These are phyloP conservation scores for Trimorus sp. DNA, from an alignment of 2,888 invertebrate species.

Conservation along the genomic window DNA sequence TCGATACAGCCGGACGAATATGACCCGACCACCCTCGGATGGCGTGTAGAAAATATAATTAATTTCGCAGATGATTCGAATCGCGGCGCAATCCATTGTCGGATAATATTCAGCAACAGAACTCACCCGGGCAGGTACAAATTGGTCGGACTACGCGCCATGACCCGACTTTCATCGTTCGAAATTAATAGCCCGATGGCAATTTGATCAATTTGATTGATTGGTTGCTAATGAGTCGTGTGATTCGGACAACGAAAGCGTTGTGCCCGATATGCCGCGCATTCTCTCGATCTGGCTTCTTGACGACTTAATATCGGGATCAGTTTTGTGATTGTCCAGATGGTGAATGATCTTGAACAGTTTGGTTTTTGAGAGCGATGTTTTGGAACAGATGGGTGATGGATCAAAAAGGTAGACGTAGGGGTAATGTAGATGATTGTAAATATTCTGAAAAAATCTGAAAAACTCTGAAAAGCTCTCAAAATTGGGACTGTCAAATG, in stretches of 20 bases:
- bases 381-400: too few species aligned
- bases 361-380: too few species aligned
- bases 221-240: conserved; percentile 48
- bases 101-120: conserved; percentile 11
- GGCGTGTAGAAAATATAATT: conserved; percentile 62
- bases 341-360: too few species aligned
- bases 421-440: too few species aligned
- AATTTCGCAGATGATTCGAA: conserved; percentile 48
- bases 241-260: conserved; percentile 35
- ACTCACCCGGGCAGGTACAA: conserved; percentile 28
- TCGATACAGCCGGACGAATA: conserved; percentile 54
- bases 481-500: too few species aligned
- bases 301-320: background rate
- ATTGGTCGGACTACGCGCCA: conserved; percentile 31
- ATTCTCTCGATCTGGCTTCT: background rate
- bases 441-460: too few species aligned
- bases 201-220: conserved; percentile 43
- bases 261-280: conserved; percentile 12
- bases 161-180: conserved; percentile 27
- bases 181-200: conserved; percentile 19
- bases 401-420: too few species aligned
- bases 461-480: too few species aligned
- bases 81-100: background rate
- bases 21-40: conserved; percentile 56
- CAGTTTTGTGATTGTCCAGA: background rate